Base-by-base conservation (phyloP, 1,140 invertebrate genomes). In the Zaprionus kolodkinae region DNA sequence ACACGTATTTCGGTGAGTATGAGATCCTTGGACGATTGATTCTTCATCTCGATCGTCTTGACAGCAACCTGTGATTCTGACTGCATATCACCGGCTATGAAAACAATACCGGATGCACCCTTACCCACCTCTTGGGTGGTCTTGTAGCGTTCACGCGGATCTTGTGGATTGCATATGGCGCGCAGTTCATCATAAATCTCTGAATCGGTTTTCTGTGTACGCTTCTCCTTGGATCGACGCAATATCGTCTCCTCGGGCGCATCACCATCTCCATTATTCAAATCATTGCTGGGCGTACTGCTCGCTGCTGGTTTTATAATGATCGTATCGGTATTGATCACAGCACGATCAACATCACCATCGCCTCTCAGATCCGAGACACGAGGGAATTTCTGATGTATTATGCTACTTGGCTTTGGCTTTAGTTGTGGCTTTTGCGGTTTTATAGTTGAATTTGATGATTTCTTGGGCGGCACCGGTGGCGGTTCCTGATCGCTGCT, bases 1-100 rank as follows among this genome's bases (percentile, higher is more conserved):
- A 99, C 97, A 84, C 97, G 95, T 72, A 99, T 98, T 94, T 99
- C 98, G 67, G 97, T 99, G 71, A 99, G 94, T 91, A 99, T 98
- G 70, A 99, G 94, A 93, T 99, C 97, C 93, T 99, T 99, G 91
- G 98, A 97, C 43, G 96, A 96, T 91, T 99, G 98, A 92, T 98
- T 98, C 7, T 96, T 95, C 81, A 99, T 94, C 93, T 99, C 98
- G 93, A 99, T 99, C 82, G 98, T 97, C 93, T 99, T 99, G 63
- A 99, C 97, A 6, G 98, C 98, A 7, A 99, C 98, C 93, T 95
- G 95, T 11, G 96, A 94, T 54, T 96, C 95, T 27, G 96, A 96
- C 36, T 95, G 94, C 45, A 95, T 94, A 93, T 99, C 97, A 38
- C 95, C 95, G 0, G 98, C 98, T 69, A 97, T 98, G 92, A 97